Evolutionary conservation across 2,797 vertebrate genomes (phyloP), one percentile per base, ranked within the genome.

Genomic region (Gallinago stenura): DNA sequence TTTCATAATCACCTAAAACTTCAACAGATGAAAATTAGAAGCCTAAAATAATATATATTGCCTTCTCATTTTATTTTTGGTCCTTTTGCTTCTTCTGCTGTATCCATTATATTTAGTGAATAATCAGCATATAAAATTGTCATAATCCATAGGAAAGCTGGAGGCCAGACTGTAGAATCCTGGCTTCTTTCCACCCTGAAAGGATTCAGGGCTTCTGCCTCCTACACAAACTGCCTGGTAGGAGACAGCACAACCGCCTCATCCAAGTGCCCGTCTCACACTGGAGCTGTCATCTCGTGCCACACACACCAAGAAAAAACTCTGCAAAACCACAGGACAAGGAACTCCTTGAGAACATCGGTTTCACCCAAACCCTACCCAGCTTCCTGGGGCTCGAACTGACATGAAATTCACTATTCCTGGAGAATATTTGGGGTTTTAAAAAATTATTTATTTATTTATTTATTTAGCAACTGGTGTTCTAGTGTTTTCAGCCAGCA

Each of bases 1-100:
- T 90, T 92, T 89, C 82, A 70, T 66, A 90, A 90, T 82, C 72
- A 92, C 76, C 41, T 87, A 37, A 81, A 91, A 50, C 35, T 25
- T 91, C 53, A 58, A 39, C 24, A 94, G 19, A 51, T 37, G 6
- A 92, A 85, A 89, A 92, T 89, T 77, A 94, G 50, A 89, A 89
- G 46, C 20, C 82, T 62, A 83, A 83, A 69, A 53, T 51, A 84
- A 92, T 69, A 57, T 65, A 60, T 61, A 83, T 58, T 65, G 17
- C 14, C 45, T 2, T 76, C 6, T 85, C 1, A 41, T 68, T 91
- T 83, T 69, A 46, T 43, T 88, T 96, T 89, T 48, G 6, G 3
- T 89, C 28, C 45, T 61, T 17, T 88, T 91, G 69, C 41, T 86
- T 84, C 13, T 88, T 6, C 69, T 62, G 35, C 30, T 81, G 5